phyloP scores from a whole-genome alignment of 2,113 vertebrate species.

The Trachemys scripta region DNA sequence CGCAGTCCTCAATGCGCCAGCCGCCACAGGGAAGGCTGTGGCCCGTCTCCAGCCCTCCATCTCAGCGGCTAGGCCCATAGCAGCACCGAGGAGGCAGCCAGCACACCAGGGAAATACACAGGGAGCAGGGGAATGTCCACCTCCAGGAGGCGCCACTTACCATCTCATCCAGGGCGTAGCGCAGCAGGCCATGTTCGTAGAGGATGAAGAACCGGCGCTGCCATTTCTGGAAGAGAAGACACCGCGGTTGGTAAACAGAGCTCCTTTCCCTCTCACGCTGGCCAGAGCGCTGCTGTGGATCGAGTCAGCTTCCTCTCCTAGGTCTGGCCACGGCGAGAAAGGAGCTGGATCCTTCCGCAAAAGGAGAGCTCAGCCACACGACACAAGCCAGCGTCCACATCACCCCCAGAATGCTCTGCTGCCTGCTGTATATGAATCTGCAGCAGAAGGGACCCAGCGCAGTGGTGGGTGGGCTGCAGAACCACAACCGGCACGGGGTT shows the following conservation, averaged over 20 bases:
- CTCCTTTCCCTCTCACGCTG: rapidly evolving
- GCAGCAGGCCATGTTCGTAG: constrained; percentile 93
- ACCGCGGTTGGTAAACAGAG: neutral
- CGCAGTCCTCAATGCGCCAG: neutral
- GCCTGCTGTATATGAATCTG: neutral
- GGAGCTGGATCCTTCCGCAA: neutral
- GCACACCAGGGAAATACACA: neutral
- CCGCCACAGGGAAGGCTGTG: rapidly evolving
- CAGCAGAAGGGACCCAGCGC: rapidly evolving
- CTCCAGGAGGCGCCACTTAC: constrained; percentile 79
- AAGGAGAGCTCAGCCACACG: neutral
- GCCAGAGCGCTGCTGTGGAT: neutral
- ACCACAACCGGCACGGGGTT: neutral
- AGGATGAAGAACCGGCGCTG: constrained; percentile 96
- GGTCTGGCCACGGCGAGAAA: neutral
- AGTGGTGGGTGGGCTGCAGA: neutral
- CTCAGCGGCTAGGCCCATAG: neutral
- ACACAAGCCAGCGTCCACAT: neutral
- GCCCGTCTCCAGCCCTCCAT: neutral
- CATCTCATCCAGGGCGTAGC: constrained; percentile 96
- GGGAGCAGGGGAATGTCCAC: neutral
- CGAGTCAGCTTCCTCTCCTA: neutral
- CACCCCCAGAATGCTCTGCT: neutral
- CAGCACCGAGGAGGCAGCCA: neutral
- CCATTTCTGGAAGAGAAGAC: constrained; percentile 89